Conservation (phyloP, 2,797 vertebrate genomes). For the Cephalopachus bancanus region DNA sequence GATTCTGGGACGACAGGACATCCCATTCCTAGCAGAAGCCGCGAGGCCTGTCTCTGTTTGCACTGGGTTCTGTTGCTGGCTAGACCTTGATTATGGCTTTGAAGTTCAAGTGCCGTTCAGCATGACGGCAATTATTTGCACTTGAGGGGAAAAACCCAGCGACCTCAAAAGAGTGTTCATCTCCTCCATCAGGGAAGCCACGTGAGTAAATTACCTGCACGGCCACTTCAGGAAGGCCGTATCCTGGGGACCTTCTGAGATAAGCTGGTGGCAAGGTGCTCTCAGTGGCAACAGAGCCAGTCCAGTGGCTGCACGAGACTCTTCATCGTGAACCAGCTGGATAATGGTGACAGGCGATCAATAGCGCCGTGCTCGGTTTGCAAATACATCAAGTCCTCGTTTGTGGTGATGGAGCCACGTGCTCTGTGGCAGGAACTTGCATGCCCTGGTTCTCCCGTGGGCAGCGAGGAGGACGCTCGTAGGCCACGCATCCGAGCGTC, state of each 20-base stretch:
- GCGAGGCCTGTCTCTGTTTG: not conserved
- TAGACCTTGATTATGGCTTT: not conserved
- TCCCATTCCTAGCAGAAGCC: not conserved
- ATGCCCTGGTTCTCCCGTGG: not conserved
- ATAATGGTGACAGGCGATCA: not conserved
- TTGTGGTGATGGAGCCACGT: not conserved
- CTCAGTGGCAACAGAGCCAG: rapidly evolving
- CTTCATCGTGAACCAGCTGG: not conserved
- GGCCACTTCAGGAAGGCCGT: not conserved
- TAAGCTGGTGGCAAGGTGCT: not conserved
- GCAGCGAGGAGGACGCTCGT: not conserved
- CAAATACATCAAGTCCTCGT: not conserved
- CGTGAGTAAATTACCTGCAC: not conserved
- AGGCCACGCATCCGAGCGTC: no score
- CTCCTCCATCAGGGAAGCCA: not conserved
- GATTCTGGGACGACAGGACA: no score
- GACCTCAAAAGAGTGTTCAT: not conserved
- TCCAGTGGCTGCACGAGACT: not conserved
- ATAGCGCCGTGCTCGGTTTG: not conserved
- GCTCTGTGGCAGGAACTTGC: not conserved
- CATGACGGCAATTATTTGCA: not conserved
- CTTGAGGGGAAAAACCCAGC: not conserved
- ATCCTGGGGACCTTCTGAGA: not conserved
- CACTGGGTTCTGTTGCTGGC: rapidly evolving
- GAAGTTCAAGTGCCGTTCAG: not conserved